These are phyloP conservation scores for Ectemnius cavifrons DNA, from an alignment of 2,888 invertebrate species.

Conservation along the genomic window DNA sequence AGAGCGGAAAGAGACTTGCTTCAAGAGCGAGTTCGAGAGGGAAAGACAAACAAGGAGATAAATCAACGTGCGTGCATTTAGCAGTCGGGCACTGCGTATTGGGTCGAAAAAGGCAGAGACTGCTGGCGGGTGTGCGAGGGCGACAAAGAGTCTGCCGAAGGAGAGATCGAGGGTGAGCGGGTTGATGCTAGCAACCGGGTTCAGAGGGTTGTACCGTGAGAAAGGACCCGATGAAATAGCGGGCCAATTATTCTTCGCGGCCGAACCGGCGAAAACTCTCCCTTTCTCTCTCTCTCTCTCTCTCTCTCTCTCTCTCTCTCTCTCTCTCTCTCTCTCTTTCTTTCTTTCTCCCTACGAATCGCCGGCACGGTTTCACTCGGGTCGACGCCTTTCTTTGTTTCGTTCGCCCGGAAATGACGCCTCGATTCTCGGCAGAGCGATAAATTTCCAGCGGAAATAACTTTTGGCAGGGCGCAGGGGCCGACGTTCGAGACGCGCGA, in stretches of 20 bases:
- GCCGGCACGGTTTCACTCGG: slow-evolving; percentile 13
- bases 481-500: slow-evolving; percentile 12
- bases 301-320: no score
- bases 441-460: slow-evolving; percentile 65
- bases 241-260: slow-evolving; percentile 58
- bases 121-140: background rate
- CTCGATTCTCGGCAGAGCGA: slow-evolving; percentile 63
- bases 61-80: slow-evolving; percentile 49
- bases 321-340: no score
- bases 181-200: background rate
- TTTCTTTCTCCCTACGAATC: background rate
- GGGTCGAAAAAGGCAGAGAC: slow-evolving; percentile 24
- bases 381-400: slow-evolving; percentile 58
- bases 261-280: slow-evolving; percentile 14
- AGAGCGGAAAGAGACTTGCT: no score
- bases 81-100: slow-evolving; percentile 43
- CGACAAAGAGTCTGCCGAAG: background rate
- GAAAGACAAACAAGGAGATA: slow-evolving; percentile 28
- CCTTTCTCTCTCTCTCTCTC: no score
- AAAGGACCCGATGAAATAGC: slow-evolving; percentile 42
- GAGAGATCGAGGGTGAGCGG: slow-evolving; percentile 1
- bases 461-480: slow-evolving; percentile 57
- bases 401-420: slow-evolving; percentile 62
- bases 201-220: slow-evolving; percentile 4
- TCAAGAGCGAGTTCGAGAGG: no score